A percentile compares a stretch with the other conserved stretches of the same genome.
Conservation (phyloP, 2,113 vertebrate species). For the Bubo bubo region DNA sequence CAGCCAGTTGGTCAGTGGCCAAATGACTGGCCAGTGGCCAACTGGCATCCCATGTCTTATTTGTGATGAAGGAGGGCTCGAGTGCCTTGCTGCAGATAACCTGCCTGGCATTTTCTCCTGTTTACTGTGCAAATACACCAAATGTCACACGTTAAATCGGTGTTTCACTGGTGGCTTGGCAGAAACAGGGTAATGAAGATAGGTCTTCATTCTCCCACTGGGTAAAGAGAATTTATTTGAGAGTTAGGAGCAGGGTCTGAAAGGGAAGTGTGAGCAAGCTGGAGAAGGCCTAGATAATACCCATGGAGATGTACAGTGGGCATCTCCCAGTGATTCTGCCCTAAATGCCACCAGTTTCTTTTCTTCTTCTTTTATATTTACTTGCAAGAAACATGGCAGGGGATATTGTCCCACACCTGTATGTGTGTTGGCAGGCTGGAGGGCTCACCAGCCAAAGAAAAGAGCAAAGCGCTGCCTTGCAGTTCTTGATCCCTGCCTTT, state of each 20-base stretch:
- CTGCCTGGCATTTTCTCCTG: background rate
- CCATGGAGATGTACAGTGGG: background rate
- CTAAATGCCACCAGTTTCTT: background rate
- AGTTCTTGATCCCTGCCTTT: background rate
- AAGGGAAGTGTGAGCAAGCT: background rate
- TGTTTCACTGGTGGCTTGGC: background rate
- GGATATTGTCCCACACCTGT: background rate
- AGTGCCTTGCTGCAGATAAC: constrained; percentile 10
- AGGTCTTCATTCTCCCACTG: background rate
- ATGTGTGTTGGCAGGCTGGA: background rate
- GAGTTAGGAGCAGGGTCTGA: background rate
- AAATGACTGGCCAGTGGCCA: constrained; percentile 46
- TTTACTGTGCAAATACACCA: background rate
- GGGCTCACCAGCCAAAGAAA: background rate
- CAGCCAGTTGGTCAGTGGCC: constrained; percentile 57
- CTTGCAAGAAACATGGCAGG: background rate
- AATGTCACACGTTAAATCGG: background rate
- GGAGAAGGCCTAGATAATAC: background rate
- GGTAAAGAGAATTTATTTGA: background rate
- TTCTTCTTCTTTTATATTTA: background rate
- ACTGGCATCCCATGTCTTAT: constrained; percentile 11
- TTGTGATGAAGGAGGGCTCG: background rate
- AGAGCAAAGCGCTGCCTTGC: background rate
- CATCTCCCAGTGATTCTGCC: background rate
- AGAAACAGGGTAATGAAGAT: background rate